A percentile compares a stretch with the other conserved stretches of the same genome.
phyloP scores from a whole-genome alignment of 2,113 vertebrate genomes.

The Tonatia bakeri region DNA sequence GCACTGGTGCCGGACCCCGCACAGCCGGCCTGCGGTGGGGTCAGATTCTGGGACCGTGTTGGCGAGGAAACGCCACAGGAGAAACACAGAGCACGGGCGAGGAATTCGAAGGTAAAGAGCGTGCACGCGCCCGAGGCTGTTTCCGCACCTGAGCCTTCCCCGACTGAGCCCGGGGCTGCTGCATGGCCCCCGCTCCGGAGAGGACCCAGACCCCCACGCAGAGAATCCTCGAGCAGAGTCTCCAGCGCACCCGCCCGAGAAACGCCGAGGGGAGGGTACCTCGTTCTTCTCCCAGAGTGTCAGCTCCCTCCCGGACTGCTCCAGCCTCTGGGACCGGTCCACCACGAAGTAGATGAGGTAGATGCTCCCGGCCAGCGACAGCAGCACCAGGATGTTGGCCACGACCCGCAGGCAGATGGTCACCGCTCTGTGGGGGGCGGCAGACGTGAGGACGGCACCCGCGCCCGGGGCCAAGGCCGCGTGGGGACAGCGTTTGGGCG shows the following conservation, averaged over 20 bases:
- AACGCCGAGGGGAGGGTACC: constrained; percentile 73
- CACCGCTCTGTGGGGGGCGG: constrained; percentile 85
- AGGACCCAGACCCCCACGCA: fast-evolving
- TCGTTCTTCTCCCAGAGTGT: constrained; percentile 99
- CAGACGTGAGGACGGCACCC: fast-evolving
- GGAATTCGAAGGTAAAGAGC: background rate
- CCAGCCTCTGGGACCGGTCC: constrained; percentile 94
- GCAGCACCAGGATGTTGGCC: constrained; percentile 95
- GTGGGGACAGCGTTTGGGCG: background rate
- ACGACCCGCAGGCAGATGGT: constrained; percentile 93
- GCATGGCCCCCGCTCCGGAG: fast-evolving
- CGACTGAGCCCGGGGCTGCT: fast-evolving
- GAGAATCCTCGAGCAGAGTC: background rate
- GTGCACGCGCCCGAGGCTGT: fast-evolving
- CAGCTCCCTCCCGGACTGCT: constrained; percentile 90
- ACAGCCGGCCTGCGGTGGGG: background rate
- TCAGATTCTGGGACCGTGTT: fast-evolving
- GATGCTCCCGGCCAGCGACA: constrained; percentile 97
- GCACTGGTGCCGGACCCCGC: too few species aligned
- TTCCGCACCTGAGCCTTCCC: background rate
- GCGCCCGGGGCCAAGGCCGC: background rate
- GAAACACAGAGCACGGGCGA: background rate
- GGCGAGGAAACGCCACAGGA: background rate
- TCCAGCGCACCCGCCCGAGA: too few species aligned
- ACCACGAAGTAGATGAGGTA: constrained; percentile 99